Conservation (phyloP, 2,888 invertebrate genomes). For the Dendrolimus pini region DNA sequence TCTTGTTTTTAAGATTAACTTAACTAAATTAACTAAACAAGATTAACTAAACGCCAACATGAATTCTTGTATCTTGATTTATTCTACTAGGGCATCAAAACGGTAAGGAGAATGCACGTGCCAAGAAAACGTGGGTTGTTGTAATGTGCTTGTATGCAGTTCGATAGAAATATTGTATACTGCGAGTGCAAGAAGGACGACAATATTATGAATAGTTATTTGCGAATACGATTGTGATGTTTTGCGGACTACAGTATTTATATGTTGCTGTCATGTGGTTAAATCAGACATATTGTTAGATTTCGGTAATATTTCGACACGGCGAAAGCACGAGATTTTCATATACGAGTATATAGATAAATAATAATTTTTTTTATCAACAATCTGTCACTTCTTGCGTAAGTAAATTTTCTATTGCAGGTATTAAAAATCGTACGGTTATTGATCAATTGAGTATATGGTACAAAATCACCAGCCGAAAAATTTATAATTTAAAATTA, state of each 20-base stretch:
- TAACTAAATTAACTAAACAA: too few species aligned
- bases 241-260: background rate
- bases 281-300: background rate
- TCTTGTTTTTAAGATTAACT: too few species aligned
- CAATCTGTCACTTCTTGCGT: too few species aligned
- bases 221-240: constrained; percentile 38
- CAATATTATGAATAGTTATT: constrained; percentile 35
- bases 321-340: too few species aligned
- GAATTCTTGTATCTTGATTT: constrained; percentile 22
- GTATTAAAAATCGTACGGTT: too few species aligned
- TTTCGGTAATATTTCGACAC: too few species aligned
- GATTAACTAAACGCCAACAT: background rate
- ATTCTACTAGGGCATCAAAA: constrained; percentile 52
- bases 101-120: constrained; percentile 43
- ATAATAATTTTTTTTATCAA: too few species aligned
- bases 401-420: too few species aligned
- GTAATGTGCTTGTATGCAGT: constrained; percentile 55
- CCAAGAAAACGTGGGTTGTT: constrained; percentile 39
- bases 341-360: too few species aligned
- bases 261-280: background rate
- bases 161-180: constrained; percentile 30
- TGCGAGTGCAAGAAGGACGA: constrained; percentile 48
- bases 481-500: too few species aligned
- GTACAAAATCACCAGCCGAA: too few species aligned
- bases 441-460: too few species aligned